These are phyloP conservation scores for Ceryle rudis DNA, from an alignment of 2,797 vertebrate genomes.

Conservation along the genomic window DNA sequence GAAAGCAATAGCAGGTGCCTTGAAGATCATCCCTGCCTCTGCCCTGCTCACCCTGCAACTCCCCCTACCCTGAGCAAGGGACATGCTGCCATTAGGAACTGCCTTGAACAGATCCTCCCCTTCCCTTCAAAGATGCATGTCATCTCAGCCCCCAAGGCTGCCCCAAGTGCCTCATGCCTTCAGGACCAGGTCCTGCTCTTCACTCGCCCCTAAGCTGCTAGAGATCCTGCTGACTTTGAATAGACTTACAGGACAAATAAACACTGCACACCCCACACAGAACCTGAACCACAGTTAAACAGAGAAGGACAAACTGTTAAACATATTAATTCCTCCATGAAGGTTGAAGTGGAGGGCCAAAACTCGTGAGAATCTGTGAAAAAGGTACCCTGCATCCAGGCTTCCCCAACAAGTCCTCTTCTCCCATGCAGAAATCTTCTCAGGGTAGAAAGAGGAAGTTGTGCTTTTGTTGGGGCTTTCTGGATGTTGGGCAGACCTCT, in stretches of 20 bases:
- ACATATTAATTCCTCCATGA: background rate
- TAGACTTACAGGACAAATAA: background rate
- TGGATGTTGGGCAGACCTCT: rapidly evolving
- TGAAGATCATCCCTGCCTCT: background rate
- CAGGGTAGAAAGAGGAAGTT: background rate
- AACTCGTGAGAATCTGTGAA: background rate
- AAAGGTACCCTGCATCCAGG: background rate
- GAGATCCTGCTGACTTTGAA: background rate
- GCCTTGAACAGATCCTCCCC: background rate
- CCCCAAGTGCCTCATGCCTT: rapidly evolving
- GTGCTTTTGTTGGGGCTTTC: conserved; percentile 17
- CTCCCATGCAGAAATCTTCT: background rate
- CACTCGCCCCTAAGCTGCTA: background rate
- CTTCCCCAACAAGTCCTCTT: conserved; percentile 22
- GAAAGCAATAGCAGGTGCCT: background rate
- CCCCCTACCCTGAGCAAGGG: background rate
- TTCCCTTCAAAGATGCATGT: background rate
- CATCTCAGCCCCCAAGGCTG: background rate
- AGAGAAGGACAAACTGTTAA: background rate
- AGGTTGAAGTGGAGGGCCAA: background rate
- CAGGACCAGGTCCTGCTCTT: background rate
- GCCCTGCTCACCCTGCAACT: background rate
- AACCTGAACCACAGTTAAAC: background rate
- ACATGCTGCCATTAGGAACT: background rate
- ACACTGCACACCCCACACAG: background rate